Percentiles rank a stretch among this genome's conserved stretches.
Conservation (phyloP, 2,113 vertebrate species). For the Callaeas wilsoni region DNA sequence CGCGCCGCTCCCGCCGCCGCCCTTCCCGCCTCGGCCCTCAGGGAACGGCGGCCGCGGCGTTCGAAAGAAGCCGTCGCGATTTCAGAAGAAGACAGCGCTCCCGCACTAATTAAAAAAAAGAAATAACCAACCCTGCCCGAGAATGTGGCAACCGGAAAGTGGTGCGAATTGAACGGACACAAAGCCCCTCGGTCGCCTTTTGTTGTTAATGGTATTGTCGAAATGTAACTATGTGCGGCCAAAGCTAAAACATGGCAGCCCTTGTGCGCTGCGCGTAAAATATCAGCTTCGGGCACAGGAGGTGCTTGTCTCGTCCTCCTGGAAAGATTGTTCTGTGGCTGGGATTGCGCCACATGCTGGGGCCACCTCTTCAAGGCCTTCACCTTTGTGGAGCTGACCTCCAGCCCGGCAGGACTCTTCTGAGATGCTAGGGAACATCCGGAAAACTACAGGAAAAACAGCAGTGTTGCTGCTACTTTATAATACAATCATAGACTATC, state of each 20-base stretch:
- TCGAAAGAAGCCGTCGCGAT: fast-evolving
- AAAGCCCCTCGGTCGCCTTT: background rate
- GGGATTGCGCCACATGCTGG: fast-evolving
- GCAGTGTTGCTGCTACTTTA: background rate
- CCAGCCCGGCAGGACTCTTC: background rate
- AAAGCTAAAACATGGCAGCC: background rate
- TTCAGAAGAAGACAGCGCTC: background rate
- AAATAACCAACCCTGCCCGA: background rate
- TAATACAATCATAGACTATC: background rate
- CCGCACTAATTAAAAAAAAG: too few species aligned
- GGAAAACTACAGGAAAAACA: background rate
- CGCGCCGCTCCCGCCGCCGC: background rate
- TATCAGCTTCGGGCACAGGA: fast-evolving
- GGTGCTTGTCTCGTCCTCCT: background rate
- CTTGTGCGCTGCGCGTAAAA: background rate
- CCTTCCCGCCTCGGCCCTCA: background rate
- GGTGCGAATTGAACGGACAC: fast-evolving
- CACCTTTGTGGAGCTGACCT: background rate
- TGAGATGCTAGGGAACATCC: background rate
- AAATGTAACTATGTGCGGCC: background rate
- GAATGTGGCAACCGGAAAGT: background rate
- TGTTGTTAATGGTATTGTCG: fast-evolving
- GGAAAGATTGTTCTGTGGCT: background rate
- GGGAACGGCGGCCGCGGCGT: fast-evolving
- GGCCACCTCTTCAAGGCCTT: background rate